A percentile compares a stretch with the other conserved stretches of the same genome.
phyloP scores from a whole-genome alignment of 2,113 vertebrate genomes.

The Isurus oxyrinchus region DNA sequence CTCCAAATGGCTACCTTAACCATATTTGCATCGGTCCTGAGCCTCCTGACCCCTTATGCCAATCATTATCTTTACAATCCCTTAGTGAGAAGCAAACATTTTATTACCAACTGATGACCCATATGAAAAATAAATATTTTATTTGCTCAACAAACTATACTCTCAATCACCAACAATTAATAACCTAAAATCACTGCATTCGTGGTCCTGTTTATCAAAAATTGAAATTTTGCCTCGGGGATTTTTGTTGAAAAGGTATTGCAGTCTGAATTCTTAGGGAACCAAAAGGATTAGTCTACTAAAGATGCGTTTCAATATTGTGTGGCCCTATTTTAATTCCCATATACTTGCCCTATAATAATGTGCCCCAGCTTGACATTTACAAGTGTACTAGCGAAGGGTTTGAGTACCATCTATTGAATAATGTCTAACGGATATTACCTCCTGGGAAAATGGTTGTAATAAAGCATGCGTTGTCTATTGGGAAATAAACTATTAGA shows the following conservation, averaged over 20 bases:
- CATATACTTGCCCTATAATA: neutral
- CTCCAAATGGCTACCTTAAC: neutral
- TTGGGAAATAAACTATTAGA: constrained; percentile 34
- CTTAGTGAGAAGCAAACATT: neutral
- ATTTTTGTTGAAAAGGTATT: neutral
- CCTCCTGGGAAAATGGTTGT: neutral
- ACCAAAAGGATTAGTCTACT: neutral
- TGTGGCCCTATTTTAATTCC: neutral
- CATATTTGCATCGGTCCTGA: neutral
- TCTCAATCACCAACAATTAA: neutral
- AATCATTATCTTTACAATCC: neutral
- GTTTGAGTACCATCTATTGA: neutral
- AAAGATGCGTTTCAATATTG: neutral
- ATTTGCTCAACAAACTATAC: neutral
- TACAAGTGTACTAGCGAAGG: neutral
- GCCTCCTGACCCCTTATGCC: neutral
- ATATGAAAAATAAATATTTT: neutral
- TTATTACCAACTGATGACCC: neutral
- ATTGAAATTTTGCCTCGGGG: neutral
- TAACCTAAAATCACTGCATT: neutral
- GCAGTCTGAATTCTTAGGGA: neutral
- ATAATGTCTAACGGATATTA: neutral
- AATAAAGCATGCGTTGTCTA: constrained; percentile 7
- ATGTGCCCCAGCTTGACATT: neutral
- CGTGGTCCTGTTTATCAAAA: neutral